These are phyloP conservation scores for Spilogale gracilis DNA, from an alignment of 2,113 vertebrate species.

Conservation along the genomic window DNA sequence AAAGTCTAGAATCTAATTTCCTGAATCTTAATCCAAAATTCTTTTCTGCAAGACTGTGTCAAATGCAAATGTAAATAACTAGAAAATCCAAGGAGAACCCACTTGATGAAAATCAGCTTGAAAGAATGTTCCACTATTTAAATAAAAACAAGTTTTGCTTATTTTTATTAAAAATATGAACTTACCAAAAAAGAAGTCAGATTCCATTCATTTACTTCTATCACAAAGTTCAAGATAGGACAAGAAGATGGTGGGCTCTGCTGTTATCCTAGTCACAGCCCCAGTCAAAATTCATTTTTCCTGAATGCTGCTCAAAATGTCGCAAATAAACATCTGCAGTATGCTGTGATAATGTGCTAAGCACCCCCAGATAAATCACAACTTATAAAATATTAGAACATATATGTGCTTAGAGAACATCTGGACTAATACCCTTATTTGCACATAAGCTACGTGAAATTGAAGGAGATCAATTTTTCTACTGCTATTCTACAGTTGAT, in stretches of 20 bases:
- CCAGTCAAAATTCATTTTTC: neutral
- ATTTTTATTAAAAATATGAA: neutral
- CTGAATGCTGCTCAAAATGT: neutral
- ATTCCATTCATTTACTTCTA: neutral
- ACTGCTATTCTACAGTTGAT: neutral
- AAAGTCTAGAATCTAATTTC: neutral
- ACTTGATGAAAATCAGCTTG: neutral
- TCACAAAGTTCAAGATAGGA: neutral
- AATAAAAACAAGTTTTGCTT: neutral
- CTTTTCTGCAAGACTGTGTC: neutral
- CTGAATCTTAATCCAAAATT: neutral
- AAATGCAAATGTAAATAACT: neutral
- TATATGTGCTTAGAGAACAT: neutral
- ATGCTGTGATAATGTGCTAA: neutral
- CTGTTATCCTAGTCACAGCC: rapidly evolving
- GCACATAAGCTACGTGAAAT: neutral
- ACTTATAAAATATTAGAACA: neutral
- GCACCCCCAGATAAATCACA: neutral
- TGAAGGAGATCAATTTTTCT: neutral
- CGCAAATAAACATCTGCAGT: neutral
- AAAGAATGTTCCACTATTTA: neutral
- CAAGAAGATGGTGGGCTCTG: neutral
- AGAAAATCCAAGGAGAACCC: neutral
- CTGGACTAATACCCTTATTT: neutral
- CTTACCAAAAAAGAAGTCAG: neutral